Evolutionary conservation across 2,888 invertebrate species (phyloP), one percentile per base, ranked within the genome.

Genomic region (Oxycera nigricornis): DNA sequence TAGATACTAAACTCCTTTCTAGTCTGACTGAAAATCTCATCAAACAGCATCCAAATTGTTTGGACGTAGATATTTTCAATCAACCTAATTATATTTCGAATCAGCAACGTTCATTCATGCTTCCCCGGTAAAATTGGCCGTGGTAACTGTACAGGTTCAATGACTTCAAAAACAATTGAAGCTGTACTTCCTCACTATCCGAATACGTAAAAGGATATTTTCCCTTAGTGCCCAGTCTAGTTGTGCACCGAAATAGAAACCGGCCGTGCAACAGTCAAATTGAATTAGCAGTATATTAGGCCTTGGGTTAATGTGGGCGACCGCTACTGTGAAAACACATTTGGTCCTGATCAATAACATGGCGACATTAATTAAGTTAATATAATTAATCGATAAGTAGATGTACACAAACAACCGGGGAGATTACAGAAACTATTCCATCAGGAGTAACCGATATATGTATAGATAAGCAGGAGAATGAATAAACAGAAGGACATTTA

Each of bases 321-420:
- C 46, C 46, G 35, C 65, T 65, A 41, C 39, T 39, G 65, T 24
- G 39, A 22, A 65, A 65, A 65, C 39, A 30, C 14, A 65, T 65
- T 65, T 39, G 39, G 41, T 39, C 9, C 65, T 24, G 30, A 65
- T 65, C 65, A 65, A 24, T 39, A 24, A 26, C 14, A 24, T 14
- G n/a, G 65, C n/a, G 41, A 41, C 65, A 65, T 65, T 65, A 65
- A 65, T 65, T 65, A 39, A 41, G 17, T 41, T 65, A 65, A 65
- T 65, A 24, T 39, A 65, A 65, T 65, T 65, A 62, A 62, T 62
- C 39, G 62, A 35, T 62, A 62, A 46, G 14, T 46, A 46, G 46
- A 14, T 46, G 17, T 59, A 61, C 31, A 31, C 61, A 61, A 7
- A 31, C 17, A 20, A 26, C 4, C 35, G 31, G 26, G n/a, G 17